A percentile compares a stretch with the other conserved stretches of the same genome.
phyloP scores from a whole-genome alignment of 2,113 vertebrate species.

The Bufo gargarizans region DNA sequence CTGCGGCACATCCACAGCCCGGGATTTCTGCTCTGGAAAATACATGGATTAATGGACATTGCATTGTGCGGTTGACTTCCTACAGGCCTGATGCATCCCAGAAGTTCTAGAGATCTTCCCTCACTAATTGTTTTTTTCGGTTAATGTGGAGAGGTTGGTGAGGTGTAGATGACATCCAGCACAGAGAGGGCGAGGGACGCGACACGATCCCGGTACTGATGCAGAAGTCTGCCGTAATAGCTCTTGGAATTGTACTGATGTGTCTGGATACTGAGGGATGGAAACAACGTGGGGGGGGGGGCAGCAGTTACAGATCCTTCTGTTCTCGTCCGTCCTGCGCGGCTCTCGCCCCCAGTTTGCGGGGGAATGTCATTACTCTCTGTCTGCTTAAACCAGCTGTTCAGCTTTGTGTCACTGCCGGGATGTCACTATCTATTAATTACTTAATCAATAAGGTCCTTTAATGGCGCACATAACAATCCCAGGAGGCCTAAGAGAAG shows the following conservation, averaged over 20 bases:
- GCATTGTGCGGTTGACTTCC: too few species aligned
- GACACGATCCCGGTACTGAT: neutral
- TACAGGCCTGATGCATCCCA: too few species aligned
- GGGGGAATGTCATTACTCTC: constrained; percentile 51
- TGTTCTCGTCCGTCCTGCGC: constrained; percentile 7
- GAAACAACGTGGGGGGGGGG: neutral
- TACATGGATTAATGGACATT: too few species aligned
- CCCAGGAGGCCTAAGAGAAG: constrained; percentile 39
- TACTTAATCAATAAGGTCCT: constrained; percentile 59
- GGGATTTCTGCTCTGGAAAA: too few species aligned
- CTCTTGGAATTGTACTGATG: neutral
- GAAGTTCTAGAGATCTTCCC: too few species aligned
- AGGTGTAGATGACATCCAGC: neutral
- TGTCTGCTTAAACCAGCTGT: constrained; percentile 54
- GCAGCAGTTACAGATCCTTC: constrained; percentile 4
- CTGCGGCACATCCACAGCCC: too few species aligned
- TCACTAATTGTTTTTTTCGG: too few species aligned
- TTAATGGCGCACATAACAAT: constrained; percentile 49
- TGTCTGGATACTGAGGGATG: neutral
- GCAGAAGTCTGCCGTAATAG: neutral
- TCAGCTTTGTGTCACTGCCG: constrained; percentile 38
- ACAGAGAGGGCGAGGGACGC: neutral
- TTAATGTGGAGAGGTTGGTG: neutral
- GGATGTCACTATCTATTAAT: constrained; percentile 59
- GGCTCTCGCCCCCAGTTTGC: constrained; percentile 3